Evolutionary conservation across 2,888 invertebrate genomes (phyloP).

Genomic region (Gandaritis pyraliata): DNA sequence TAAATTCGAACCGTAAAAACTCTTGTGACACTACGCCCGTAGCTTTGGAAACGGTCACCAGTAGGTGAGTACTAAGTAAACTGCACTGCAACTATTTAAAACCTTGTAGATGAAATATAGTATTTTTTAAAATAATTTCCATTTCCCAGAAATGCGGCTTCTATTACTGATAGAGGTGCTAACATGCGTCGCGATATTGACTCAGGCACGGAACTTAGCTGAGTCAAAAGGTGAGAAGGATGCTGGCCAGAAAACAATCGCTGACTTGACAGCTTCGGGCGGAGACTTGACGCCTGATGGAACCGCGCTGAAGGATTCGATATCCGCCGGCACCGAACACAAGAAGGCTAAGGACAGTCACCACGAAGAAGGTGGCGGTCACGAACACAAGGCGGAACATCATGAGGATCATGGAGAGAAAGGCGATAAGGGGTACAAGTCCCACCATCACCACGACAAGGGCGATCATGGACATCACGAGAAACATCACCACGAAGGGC

Average conservation of each 20-base stretch:
- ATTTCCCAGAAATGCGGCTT: conserved; percentile 66
- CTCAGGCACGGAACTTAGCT: conserved; percentile 64
- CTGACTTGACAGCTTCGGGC: conserved; percentile 45
- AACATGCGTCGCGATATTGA: conserved; percentile 58
- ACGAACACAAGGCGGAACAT: conserved; percentile 87
- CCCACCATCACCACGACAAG: conserved; percentile 90
- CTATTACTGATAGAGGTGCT: conserved; percentile 61
- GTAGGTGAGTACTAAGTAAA: conserved; percentile 36
- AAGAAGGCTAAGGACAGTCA: conserved; percentile 77
- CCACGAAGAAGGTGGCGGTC: conserved; percentile 88
- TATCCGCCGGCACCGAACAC: conserved; percentile 80
- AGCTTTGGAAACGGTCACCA: conserved; percentile 57
- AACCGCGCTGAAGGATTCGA: conserved; percentile 61
- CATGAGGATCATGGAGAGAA: conserved; percentile 90
- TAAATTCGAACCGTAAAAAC: conserved; percentile 75
- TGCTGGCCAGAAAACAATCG: conserved; percentile 38
- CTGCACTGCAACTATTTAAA: background rate
- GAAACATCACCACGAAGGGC: conserved; percentile 90
- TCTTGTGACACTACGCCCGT: conserved; percentile 68
- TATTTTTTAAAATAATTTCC: background rate
- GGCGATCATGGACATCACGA: conserved; percentile 91
- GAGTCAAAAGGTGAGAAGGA: conserved; percentile 57
- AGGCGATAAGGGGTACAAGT: conserved; percentile 91
- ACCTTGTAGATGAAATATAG: background rate
- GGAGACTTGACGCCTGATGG: conserved; percentile 49